These are phyloP conservation scores for Telenomus remus DNA, from an alignment of 1,140 invertebrate genomes.

Conservation along the genomic window DNA sequence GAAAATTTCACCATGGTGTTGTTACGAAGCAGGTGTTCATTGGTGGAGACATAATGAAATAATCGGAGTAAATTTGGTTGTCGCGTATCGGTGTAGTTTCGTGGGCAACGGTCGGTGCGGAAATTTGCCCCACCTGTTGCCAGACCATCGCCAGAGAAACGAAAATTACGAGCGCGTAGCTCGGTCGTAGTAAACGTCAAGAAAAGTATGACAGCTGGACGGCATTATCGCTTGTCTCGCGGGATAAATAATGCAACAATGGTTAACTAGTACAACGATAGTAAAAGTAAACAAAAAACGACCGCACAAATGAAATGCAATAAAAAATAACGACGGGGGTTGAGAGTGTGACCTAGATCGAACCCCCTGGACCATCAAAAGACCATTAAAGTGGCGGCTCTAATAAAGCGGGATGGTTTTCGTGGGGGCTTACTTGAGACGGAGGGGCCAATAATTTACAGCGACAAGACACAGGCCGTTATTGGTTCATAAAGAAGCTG, in stretches of 20 bases:
- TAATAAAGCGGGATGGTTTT: too few relatives aligned
- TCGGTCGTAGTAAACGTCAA: constrained; percentile 36
- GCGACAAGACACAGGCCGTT: constrained; percentile 66
- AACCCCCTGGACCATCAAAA: too few relatives aligned
- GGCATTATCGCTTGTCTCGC: not conserved
- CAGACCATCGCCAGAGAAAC: constrained; percentile 73
- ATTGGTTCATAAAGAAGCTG: constrained; percentile 69
- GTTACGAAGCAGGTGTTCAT: not conserved
- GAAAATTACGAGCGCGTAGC: constrained; percentile 64
- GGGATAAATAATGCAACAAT: not conserved
- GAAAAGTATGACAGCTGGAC: constrained; percentile 29
- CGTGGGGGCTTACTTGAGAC: not conserved
- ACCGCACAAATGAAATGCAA: too few relatives aligned
- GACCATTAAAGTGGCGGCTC: too few relatives aligned
- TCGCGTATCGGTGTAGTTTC: constrained; percentile 10
- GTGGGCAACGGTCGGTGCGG: constrained; percentile 58
- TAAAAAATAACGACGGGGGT: too few relatives aligned
- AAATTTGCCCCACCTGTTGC: constrained; percentile 74
- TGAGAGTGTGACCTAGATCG: too few relatives aligned
- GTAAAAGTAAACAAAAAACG: not conserved
- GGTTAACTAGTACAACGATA: not conserved
- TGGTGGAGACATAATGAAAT: constrained; percentile 16
- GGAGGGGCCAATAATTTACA: constrained; percentile 67
- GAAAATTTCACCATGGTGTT: too few relatives aligned
- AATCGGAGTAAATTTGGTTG: constrained; percentile 3